A percentile compares a stretch with the other conserved stretches of the same genome.
Conservation (phyloP, 2,797 vertebrate genomes). For the Poeciliopsis paucimaculata region DNA sequence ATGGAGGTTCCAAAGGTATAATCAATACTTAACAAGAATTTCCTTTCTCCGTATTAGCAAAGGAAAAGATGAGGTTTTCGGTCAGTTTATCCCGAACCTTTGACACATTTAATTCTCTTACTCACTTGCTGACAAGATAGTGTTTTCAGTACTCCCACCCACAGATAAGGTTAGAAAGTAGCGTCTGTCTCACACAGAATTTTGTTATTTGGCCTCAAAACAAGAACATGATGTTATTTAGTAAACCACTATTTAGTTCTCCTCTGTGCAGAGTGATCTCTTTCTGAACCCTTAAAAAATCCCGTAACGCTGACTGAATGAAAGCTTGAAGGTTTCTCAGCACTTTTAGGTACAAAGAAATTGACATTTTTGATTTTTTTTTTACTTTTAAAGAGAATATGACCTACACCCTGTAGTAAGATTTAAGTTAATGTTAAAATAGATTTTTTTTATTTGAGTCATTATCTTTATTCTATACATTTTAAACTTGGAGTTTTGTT, state of each 20-base stretch:
- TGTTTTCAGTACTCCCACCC: slow-evolving; percentile 14
- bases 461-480: not conserved
- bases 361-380: not conserved
- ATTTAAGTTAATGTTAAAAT: not conserved
- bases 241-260: slow-evolving; percentile 5
- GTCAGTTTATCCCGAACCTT: not conserved
- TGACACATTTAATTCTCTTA: not conserved
- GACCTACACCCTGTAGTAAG: not conserved
- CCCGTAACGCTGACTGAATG: not conserved
- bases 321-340: not conserved
- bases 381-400: not conserved
- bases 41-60: slow-evolving; percentile 14
- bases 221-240: slow-evolving; percentile 18
- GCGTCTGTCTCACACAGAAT: slow-evolving; percentile 3
- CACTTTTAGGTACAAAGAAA: not conserved
- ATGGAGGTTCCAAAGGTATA: slow-evolving; percentile 98
- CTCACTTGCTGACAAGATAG: not conserved
- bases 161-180: slow-evolving; percentile 7
- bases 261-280: not conserved
- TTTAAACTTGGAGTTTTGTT: not conserved
- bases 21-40: not conserved
- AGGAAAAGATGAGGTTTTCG: not conserved
- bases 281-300: slow-evolving; percentile 1
- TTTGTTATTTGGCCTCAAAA: slow-evolving; percentile 3
- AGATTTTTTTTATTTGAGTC: not conserved